phyloP scores from a whole-genome alignment of 2,888 invertebrate genomes.

The Apodemia zela region DNA sequence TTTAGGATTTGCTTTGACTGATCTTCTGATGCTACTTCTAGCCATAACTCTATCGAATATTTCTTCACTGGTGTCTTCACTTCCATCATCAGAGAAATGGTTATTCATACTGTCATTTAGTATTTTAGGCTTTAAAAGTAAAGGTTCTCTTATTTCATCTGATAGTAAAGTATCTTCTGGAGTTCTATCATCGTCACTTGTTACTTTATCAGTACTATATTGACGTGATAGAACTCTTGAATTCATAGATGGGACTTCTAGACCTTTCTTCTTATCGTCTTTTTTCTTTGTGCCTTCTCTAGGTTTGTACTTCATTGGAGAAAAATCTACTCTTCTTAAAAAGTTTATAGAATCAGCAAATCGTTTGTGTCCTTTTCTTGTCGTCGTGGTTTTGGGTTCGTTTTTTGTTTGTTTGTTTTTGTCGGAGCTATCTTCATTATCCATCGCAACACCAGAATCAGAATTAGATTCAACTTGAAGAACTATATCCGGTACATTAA shows the following conservation, averaged over 20 bases:
- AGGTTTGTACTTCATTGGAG: constrained; percentile 73
- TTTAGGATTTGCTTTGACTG: constrained; percentile 74
- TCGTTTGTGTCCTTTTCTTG: constrained; percentile 63
- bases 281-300: constrained; percentile 58
- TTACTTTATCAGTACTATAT: constrained; percentile 53
- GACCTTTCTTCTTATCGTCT: constrained; percentile 59
- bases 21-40: constrained; percentile 65
- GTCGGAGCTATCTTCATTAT: constrained; percentile 53
- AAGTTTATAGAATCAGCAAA: constrained; percentile 74
- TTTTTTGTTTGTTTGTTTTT: constrained; percentile 51
- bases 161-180: constrained; percentile 54
- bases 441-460: constrained; percentile 69
- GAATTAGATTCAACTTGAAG: constrained; percentile 67
- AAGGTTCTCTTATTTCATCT: constrained; percentile 51
- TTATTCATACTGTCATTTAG: constrained; percentile 73
- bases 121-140: constrained; percentile 60
- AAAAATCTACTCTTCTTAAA: constrained; percentile 68
- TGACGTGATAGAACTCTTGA: constrained; percentile 49
- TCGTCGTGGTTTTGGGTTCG: constrained; percentile 48
- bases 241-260: constrained; percentile 53
- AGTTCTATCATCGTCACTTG: constrained; percentile 62
- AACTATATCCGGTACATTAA: constrained; percentile 55
- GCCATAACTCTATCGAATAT: constrained; percentile 72
- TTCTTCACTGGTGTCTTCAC: constrained; percentile 75
- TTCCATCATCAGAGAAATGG: constrained; percentile 73